Percentiles rank a stretch among this genome's conserved stretches.
Evolutionary conservation across 2,888 invertebrate genomes (phyloP).

Genomic region (Nemoura dubitans): DNA sequence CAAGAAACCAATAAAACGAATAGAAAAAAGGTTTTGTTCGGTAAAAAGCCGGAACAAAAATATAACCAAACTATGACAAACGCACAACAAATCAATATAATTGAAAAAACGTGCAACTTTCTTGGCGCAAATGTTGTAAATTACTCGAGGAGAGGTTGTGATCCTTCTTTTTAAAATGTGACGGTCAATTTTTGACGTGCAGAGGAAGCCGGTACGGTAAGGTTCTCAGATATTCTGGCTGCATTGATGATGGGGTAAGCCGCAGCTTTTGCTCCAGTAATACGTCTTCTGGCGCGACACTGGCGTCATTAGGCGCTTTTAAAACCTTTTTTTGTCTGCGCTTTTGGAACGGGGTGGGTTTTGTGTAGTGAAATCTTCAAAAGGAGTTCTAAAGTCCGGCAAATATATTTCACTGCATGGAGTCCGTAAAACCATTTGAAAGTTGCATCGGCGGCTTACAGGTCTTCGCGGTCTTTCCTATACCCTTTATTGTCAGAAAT

Average conservation of each 20-base stretch:
- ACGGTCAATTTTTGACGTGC: constrained; percentile 22
- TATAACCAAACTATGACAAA: not conserved
- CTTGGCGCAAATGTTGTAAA: not conserved
- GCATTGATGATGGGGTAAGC: constrained; percentile 46
- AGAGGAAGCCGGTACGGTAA: constrained; percentile 8
- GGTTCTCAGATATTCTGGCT: constrained; percentile 26
- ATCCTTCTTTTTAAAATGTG: not conserved
- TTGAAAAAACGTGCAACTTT: not conserved
- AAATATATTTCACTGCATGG: constrained; percentile 23
- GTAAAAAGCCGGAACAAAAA: not conserved
- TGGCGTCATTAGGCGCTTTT: constrained; percentile 42
- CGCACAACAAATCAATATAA: not conserved
- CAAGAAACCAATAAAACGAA: not conserved
- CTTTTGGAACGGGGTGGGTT: constrained; percentile 33
- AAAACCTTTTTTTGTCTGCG: constrained; percentile 39
- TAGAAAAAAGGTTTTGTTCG: not conserved
- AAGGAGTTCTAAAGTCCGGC: constrained; percentile 17
- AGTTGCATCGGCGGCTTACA: not conserved
- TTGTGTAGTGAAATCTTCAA: constrained; percentile 2
- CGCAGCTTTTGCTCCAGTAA: constrained; percentile 45
- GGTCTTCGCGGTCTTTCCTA: not conserved
- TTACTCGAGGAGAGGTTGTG: not conserved
- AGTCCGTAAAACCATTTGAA: constrained; percentile 33
- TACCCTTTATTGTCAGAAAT: constrained; percentile 10
- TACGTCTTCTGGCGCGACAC: constrained; percentile 41